Evolutionary conservation across 2,797 vertebrate genomes (phyloP), one percentile per base, ranked within the genome.

Genomic region (Toxotes lorentzi): DNA sequence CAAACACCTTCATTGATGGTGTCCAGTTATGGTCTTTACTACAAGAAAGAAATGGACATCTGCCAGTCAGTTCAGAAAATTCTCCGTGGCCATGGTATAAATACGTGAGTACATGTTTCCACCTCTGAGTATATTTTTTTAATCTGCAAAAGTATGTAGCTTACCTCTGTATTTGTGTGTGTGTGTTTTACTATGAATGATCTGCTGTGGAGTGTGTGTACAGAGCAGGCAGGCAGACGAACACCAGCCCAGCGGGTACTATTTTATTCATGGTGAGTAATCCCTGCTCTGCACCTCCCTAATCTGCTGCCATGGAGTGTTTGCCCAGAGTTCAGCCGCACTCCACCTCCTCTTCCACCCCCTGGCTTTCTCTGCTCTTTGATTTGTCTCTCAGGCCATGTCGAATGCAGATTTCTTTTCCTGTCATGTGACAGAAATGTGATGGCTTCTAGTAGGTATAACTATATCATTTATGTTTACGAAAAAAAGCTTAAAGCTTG

Each of bases 211-310:
- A 69, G 71, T 48, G 76, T 85, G 81, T 81, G 64, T 58, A 54
- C 62, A 74, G 54, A 85, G 60, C 76, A 84, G 63, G 51, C 60
- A 76, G 71, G 74, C 72, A 72, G 79, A 82, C 77, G 90, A 88
- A 86, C 85, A 90, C 76, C 84, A 85, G 86, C 83, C 73, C 90
- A 87, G 86, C 76, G 45, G 86, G 86, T 84, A 67, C 81, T 84
- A 74, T 89, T 92, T 89, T 90, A 91, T 90, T 92, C 89, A 88
- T 80, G 78, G 86, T 82, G 82, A 82, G 81, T 92, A 93, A 94
- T 93, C 91, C 83, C 83, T 75, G 72, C 87, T 88, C 89, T 71
- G 81, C 85, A 85, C 73, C 73, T 83, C 78, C 81, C 86, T 92
- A 91, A 93, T 92, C 91, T 92, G 78, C 81, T 67, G 78, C 83